These are phyloP conservation scores for Dipodomys stephensi DNA, from an alignment of 2,113 vertebrate species.

Conservation along the genomic window DNA sequence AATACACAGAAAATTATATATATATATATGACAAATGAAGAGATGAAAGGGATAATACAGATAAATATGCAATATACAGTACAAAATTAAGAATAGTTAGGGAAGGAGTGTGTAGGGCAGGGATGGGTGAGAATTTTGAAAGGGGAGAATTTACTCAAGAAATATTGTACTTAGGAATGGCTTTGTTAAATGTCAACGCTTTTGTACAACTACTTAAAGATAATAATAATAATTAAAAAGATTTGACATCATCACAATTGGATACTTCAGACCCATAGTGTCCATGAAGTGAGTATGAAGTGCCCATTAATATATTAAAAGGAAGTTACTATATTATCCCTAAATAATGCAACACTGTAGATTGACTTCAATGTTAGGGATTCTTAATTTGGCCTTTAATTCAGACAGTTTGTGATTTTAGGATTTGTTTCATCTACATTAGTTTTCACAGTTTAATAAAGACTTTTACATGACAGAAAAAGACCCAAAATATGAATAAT, in stretches of 20 bases:
- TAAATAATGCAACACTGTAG: neutral
- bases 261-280: neutral
- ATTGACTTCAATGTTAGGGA: neutral
- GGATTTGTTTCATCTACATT: too few relatives aligned
- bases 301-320: neutral
- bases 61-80: too few relatives aligned
- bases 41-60: too few relatives aligned
- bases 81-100: too few relatives aligned
- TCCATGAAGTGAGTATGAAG: neutral
- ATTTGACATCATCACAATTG: neutral
- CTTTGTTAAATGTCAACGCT: too few relatives aligned
- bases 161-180: too few relatives aligned
- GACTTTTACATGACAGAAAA: neutral
- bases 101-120: too few relatives aligned
- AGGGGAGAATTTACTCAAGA: too few relatives aligned
- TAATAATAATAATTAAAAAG: too few relatives aligned
- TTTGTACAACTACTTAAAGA: too few relatives aligned
- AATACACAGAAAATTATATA: neutral
- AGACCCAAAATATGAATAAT: neutral
- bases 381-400: neutral
- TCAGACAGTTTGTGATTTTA: neutral
- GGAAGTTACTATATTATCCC: neutral
- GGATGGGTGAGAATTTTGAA: too few relatives aligned
- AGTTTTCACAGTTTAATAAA: too few relatives aligned
- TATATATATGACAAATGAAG: neutral